phyloP scores from a whole-genome alignment of 2,113 vertebrate genomes.

The Corapipo altera region DNA sequence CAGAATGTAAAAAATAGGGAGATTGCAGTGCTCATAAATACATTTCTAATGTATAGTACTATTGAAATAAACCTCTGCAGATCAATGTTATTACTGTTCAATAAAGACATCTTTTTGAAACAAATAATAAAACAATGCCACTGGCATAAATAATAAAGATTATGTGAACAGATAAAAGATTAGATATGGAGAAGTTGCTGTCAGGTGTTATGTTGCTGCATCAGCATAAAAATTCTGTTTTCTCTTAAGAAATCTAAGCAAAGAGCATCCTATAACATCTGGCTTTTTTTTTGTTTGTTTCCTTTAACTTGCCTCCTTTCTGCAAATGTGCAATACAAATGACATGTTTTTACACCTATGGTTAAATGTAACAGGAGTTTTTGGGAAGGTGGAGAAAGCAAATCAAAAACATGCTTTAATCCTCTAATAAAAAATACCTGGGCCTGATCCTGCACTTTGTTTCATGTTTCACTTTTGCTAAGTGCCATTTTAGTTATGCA shows the following conservation, averaged over 20 bases:
- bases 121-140: not conserved
- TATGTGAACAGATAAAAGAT: not conserved
- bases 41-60: not conserved
- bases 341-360: not conserved
- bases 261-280: not conserved
- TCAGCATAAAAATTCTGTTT: not conserved
- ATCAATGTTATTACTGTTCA: not conserved
- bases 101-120: not conserved
- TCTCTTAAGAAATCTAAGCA: not conserved
- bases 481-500: not conserved
- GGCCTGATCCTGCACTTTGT: not conserved
- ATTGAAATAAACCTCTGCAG: not conserved
- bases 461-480: not conserved
- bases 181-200: not conserved
- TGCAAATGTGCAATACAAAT: not conserved
- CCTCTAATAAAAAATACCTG: rapidly evolving
- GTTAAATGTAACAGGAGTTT: not conserved
- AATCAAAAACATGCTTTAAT: not conserved
- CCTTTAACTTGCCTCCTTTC: not conserved
- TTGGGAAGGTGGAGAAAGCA: not conserved
- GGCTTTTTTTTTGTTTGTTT: not conserved
- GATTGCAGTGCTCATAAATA: not conserved
- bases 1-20: not conserved
- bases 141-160: not conserved
- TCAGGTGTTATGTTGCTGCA: not conserved